A percentile compares a stretch with the other conserved stretches of the same genome.
These are phyloP conservation scores for Alcedo quadribrachys DNA, from an alignment of 2,797 vertebrate genomes.

Conservation along the genomic window DNA sequence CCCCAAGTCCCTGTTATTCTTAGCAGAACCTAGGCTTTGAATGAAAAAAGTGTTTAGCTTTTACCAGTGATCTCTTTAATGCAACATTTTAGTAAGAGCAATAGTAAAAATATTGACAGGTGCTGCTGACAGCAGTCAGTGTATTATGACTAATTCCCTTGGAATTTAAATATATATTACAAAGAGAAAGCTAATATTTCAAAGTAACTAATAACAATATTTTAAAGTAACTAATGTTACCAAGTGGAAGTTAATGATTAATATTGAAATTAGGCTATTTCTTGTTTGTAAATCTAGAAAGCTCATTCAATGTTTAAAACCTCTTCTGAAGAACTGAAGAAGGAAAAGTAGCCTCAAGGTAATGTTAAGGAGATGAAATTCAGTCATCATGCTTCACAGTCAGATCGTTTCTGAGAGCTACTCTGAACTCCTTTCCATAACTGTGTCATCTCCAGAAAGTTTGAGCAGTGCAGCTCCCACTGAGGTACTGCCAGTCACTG, in stretches of 20 bases:
- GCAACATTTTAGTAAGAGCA: neutral
- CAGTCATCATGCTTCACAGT: neutral
- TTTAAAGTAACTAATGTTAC: neutral
- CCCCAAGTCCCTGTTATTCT: neutral
- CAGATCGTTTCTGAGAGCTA: neutral
- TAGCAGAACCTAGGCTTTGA: neutral
- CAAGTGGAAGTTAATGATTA: neutral
- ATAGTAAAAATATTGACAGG: neutral
- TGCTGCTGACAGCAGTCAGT: neutral
- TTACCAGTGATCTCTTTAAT: neutral
- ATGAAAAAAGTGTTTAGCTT: neutral
- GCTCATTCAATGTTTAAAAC: neutral
- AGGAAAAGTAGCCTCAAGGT: neutral
- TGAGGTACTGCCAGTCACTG: accelerated
- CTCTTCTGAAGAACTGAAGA: neutral
- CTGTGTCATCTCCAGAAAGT: neutral
- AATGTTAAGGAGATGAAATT: neutral
- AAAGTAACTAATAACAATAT: neutral
- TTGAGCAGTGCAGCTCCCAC: accelerated
- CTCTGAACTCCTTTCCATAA: neutral
- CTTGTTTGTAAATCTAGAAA: neutral
- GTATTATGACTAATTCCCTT: neutral
- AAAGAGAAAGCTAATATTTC: neutral
- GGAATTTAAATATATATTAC: neutral
- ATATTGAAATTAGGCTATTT: neutral